Evolutionary conservation across 37 sponge, comb jelly and placozoan genomes (phyloP), one percentile per base, ranked within the genome.

Genomic region (Amphimedon queenslandica): DNA sequence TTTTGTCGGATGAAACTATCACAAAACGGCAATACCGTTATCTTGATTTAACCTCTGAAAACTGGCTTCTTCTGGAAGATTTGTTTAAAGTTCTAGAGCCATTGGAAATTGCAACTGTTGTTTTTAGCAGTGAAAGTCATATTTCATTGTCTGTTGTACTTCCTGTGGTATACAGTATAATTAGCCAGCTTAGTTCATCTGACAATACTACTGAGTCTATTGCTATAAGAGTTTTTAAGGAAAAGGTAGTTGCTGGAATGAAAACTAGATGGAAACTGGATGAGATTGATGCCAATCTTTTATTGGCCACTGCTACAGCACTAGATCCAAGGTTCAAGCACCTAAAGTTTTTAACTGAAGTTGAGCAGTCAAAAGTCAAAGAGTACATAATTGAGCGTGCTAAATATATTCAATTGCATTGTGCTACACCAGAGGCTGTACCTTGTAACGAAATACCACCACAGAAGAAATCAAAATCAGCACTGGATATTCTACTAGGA

Each of bases 1-100:
- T 76, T 51, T 56, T 77, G 51, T 77, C 68, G 20, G 77, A 77
- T 66, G 77, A 77, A 4, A 55, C 21, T 65, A 67, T 77, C 21
- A 77, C 67, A 66, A 38, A 66, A 8, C 37, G 67, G 27, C 24
- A 40, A 4, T 42, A 77, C 30, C 40, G 67, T 16, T 40, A 66
- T 13, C 77, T 77, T 0, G 67, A 77, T 24, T 33, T 77, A 16
- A 37, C 53, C 3, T 55, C 47, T n/a, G 68, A 66, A 2, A 42
- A 66, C 23, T 77, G 77, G 77, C 10, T 47, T 21, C 8, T 66
- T 0, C 29, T 66, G 10, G 28, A 74, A 57, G 61, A 74, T 31
- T 4, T 74, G 1, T 32, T 30, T 36, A 31, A 58, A 36, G 61
- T 58, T 1, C 16, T 72, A 4, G 58, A 72, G 73, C 73, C 58